Percentiles rank a stretch among this genome's conserved stretches.
Conservation (phyloP, 1,140 invertebrate species). For the Stegodyphus dumicola region DNA sequence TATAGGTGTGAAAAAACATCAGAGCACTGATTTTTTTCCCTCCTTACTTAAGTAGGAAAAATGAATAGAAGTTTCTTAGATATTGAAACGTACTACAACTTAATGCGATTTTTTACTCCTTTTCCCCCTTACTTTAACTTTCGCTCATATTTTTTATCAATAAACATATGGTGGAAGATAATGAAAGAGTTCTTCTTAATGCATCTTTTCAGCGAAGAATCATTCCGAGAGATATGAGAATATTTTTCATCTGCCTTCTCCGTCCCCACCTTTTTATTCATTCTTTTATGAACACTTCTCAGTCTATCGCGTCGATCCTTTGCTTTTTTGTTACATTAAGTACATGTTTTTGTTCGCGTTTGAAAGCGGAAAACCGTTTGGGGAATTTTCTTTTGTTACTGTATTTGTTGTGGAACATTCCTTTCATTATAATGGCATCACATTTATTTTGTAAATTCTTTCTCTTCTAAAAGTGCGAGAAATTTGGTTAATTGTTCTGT, state of each 20-base stretch:
- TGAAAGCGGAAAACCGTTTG: slow-evolving; percentile 20
- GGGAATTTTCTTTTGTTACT: slow-evolving; percentile 8
- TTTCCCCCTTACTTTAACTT: slow-evolving; percentile 3
- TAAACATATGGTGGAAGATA: slow-evolving; percentile 17
- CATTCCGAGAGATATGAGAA: slow-evolving; percentile 18
- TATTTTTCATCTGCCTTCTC: not conserved
- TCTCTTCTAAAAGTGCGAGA: too few species aligned
- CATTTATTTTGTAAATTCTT: too few species aligned
- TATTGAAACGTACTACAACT: not conserved
- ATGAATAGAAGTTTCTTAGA: not conserved
- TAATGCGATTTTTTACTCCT: not conserved
- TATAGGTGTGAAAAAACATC: not conserved
- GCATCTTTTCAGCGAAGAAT: slow-evolving; percentile 10
- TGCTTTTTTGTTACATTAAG: slow-evolving; percentile 20
- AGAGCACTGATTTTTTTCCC: not conserved
- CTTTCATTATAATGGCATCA: too few species aligned
- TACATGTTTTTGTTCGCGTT: slow-evolving; percentile 40
- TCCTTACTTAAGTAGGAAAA: not conserved
- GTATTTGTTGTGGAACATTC: not conserved
- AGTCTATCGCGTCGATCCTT: too few species aligned
- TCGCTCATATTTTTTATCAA: slow-evolving; percentile 17
- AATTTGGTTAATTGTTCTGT: too few species aligned
- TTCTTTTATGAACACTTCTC: not conserved
- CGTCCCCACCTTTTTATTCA: not conserved
- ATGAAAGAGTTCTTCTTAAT: slow-evolving; percentile 11